phyloP scores from a whole-genome alignment of 2,888 invertebrate species.

The Ochropacha duplaris region DNA sequence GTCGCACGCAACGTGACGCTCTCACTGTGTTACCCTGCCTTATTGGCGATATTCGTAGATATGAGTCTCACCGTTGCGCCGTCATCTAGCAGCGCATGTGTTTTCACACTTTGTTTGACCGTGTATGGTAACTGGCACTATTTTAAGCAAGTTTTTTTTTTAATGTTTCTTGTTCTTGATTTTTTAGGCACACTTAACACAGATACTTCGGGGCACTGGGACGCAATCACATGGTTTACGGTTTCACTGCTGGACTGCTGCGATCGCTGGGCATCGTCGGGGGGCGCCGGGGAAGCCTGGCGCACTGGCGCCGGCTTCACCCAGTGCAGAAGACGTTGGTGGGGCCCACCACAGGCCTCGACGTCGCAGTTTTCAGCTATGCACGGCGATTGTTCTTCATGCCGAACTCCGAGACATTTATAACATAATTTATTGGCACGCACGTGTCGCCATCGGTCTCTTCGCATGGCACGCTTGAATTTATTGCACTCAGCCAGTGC shows the following conservation, averaged over 20 bases:
- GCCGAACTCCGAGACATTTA: no score
- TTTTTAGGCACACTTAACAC: conserved; percentile 13
- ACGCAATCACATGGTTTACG: not conserved
- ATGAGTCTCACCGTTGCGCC: conserved; percentile 18
- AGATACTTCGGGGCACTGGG: conserved; percentile 10
- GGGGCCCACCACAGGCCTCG: conserved; percentile 7
- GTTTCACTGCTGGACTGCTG: not conserved
- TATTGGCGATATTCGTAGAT: conserved; percentile 10
- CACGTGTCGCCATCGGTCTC: no score
- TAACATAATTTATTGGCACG: no score
- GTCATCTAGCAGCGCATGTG: conserved; percentile 18
- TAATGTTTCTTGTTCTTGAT: not conserved
- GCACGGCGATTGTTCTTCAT: no score
- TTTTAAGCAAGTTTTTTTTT: not conserved
- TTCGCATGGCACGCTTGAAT: not conserved
- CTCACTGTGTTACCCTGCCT: conserved; percentile 9
- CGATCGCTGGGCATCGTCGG: not conserved
- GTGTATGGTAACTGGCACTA: conserved; percentile 13
- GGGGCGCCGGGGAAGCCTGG: not conserved
- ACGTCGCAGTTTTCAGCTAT: conserved; percentile 8
- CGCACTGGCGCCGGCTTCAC: not conserved
- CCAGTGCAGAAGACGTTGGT: conserved; percentile 11
- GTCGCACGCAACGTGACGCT: conserved; percentile 8
- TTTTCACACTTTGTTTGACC: conserved; percentile 10
- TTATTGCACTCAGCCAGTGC: not conserved